phyloP scores from a whole-genome alignment of 2,113 vertebrate species.

The Hippocampus zosterae region DNA sequence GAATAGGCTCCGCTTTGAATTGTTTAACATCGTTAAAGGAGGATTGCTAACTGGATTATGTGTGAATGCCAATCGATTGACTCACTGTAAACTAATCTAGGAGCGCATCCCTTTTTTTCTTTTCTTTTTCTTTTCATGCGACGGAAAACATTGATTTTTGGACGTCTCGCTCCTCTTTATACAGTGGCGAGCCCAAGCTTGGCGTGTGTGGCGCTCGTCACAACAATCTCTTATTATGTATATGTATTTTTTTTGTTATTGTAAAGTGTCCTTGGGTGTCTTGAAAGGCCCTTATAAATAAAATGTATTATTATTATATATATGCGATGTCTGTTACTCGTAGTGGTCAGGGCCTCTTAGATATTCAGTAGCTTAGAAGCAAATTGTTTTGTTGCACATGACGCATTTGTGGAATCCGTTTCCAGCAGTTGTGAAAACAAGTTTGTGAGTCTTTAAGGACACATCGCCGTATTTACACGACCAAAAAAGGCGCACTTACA shows the following conservation, averaged over 20 bases:
- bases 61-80: conserved; percentile 28
- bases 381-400: neutral
- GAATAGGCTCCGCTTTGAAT: conserved; percentile 25
- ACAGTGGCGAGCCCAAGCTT: conserved; percentile 26
- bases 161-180: conserved; percentile 12
- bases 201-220: conserved; percentile 14
- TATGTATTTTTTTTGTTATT: too few relatives aligned
- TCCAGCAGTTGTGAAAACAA: neutral
- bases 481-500: too few relatives aligned
- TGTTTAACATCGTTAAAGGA: conserved; percentile 22
- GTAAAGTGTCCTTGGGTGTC: too few relatives aligned
- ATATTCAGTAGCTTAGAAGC: neutral
- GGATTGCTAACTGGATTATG: conserved; percentile 18
- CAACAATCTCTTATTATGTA: conserved; percentile 25
- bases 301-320: conserved; percentile 32
- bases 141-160: conserved; percentile 37
- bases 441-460: neutral
- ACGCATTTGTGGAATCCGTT: neutral
- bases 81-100: conserved; percentile 19
- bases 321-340: conserved; percentile 15
- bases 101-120: conserved; percentile 14
- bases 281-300: too few relatives aligned
- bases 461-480: too few relatives aligned
- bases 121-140: neutral
- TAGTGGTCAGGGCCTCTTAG: conserved; percentile 3